Evolutionary conservation across 2,888 invertebrate species (phyloP), one percentile per base, ranked within the genome.

Genomic region (Copidosoma aretas): DNA sequence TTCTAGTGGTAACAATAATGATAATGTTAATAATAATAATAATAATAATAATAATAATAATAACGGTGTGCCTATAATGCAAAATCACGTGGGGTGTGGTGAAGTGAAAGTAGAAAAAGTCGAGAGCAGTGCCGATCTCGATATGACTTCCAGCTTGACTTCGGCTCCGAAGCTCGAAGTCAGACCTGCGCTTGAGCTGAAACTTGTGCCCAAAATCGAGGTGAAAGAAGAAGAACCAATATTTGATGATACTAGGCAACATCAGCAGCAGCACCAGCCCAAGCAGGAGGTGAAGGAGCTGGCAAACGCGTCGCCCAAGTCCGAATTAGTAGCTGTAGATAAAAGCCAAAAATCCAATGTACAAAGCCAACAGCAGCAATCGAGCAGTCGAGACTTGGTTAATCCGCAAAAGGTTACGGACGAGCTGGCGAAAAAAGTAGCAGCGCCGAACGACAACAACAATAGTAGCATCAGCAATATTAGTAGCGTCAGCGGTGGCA

Each of bases 11-110:
- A 72, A 72, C 15, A 74, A 68, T 71, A 72, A 64, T 57, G 71
- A 57, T 71, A 71, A 71, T 67, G 71, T 71, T 72, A 74, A 70
- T 66, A 73, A 61, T 67, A 73, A 72, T n/a, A n/a, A 72, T n/a
- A 74, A 68, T 71, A 72, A 64, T 57, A 73, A 57, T 71, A 71
- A 71, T 67, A 72, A 71, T 72, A 74, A 70, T 66, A 73, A 61
- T 67, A 73, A 72, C 73, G 77, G 79, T 77, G 81, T 81, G 79
- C 79, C 81, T 80, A 77, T 81, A 77, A 77, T 79, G 74, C 77
- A 79, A 75, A 81, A 81, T 78, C 79, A 81, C 72, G 75, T 81
- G 74, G 76, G 76, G 71, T 80, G 76, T 75, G 74, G 72, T 79
- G 77, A 77, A 65, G 71, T 76, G 67, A 79, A 78, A 67, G 69